Evolutionary conservation across 2,113 vertebrate species (phyloP).

Genomic region (Morone saxatilis): DNA sequence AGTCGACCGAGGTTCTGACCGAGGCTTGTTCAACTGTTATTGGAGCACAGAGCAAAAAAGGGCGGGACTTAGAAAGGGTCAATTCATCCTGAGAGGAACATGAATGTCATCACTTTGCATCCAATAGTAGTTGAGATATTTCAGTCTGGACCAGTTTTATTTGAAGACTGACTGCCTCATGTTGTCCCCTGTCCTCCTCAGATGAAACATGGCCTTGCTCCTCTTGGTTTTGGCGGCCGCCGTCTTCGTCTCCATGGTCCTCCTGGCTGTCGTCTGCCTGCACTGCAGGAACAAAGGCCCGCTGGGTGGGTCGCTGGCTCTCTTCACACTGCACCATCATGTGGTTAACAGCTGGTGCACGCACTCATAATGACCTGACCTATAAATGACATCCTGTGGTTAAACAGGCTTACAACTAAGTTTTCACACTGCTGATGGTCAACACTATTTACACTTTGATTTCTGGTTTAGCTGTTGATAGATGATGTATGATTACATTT

Average conservation of each 20-base stretch:
- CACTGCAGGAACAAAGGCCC: slow-evolving; percentile 58
- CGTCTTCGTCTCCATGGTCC: slow-evolving; percentile 22
- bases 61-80: too few species aligned
- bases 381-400: not conserved
- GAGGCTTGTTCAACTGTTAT: too few species aligned
- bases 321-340: not conserved
- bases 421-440: not conserved
- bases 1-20: too few species aligned
- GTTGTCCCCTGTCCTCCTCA: slow-evolving; percentile 27
- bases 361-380: not conserved
- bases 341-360: not conserved
- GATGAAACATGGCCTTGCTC: slow-evolving; percentile 53
- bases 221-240: not conserved
- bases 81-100: too few species aligned
- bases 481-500: not conserved
- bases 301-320: slow-evolving; percentile 39
- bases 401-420: not conserved
- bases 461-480: not conserved
- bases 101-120: too few species aligned
- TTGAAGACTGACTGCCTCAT: not conserved
- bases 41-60: too few species aligned
- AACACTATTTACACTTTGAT: not conserved
- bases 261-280: slow-evolving; percentile 57
- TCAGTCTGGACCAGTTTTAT: too few species aligned
- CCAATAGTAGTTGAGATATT: too few species aligned